Evolutionary conservation across 2,797 vertebrate species (phyloP), one percentile per base, ranked within the genome.

Genomic region (Rhynchotus rufescens): DNA sequence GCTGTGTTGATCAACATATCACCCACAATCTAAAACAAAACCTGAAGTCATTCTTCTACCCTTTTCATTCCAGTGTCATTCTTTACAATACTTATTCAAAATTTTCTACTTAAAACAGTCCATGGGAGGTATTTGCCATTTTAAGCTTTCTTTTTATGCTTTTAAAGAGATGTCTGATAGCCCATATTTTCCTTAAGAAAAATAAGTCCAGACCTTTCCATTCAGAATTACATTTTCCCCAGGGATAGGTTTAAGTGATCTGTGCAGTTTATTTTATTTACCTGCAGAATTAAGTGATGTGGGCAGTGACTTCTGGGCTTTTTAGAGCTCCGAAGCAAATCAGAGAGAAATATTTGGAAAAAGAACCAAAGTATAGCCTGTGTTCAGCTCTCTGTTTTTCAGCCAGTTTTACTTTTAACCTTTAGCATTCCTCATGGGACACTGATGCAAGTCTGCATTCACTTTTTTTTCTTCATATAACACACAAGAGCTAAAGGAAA

Each of bases 351-450:
- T 68, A 65, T 10, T 76, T 83, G 86, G 56, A 71, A 67, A 66
- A 86, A 73, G 69, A 89, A 36, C 73, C 62, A 78, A 89, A 60
- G 77, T 76, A 36, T 56, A 79, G 49, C 56, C 75, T 81, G 64
- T 65, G 59, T 74, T 86, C 77, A 65, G 71, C 59, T 93, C 74
- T 90, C 88, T 56, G 34, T 85, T 95, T 91, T 93, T 91, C 91
- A 95, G 90, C 90, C 95, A 84, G 82, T 90, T 95, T 95, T 93
- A 52, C 88, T 92, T 91, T 85, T 90, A 85, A 90, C 54, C 65
- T 86, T 89, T 80, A 57, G 45, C 7, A 54, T 92, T 92, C 80
- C 91, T 91, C 84, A 10, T 75, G 91, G 94, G 94, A 84, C 65
- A 15, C 45, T 74, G 89, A 87, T 88, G 90, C 71, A 90, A 87